Conservation (phyloP, 2,113 vertebrate genomes). For the Ameiurus melas region DNA sequence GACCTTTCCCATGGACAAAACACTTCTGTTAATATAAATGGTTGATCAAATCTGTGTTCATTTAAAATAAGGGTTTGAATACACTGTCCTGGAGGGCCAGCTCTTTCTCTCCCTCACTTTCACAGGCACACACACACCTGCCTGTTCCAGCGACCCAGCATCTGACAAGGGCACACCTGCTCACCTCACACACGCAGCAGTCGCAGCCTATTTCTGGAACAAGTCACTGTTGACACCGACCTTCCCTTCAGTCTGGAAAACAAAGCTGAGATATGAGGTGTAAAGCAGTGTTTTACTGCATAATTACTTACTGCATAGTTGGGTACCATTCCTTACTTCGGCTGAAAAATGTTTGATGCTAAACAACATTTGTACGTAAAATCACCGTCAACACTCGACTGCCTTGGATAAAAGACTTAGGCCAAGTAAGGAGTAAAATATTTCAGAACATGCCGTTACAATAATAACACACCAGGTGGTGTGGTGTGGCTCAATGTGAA, state of each 20-base stretch:
- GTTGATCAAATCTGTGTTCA: neutral
- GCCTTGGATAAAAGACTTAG: no score
- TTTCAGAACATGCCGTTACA: no score
- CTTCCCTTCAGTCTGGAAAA: conserved; percentile 21
- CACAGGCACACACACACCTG: neutral
- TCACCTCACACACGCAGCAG: conserved; percentile 30
- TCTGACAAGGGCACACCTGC: conserved; percentile 54
- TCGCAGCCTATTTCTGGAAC: conserved; percentile 47
- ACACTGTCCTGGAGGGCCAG: neutral
- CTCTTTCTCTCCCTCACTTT: neutral
- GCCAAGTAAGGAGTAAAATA: no score
- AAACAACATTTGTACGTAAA: neutral
- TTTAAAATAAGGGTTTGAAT: neutral
- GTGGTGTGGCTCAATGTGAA: neutral
- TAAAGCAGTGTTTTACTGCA: neutral
- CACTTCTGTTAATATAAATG: neutral
- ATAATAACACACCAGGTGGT: no score
- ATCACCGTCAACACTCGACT: no score
- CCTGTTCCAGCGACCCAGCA: conserved; percentile 27
- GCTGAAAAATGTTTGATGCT: neutral
- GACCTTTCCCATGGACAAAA: neutral
- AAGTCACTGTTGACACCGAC: conserved; percentile 27
- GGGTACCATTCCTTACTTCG: neutral
- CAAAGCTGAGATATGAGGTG: conserved; percentile 7
- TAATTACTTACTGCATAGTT: neutral